Conservation (phyloP, 2,113 vertebrate species). For the Parus major region DNA sequence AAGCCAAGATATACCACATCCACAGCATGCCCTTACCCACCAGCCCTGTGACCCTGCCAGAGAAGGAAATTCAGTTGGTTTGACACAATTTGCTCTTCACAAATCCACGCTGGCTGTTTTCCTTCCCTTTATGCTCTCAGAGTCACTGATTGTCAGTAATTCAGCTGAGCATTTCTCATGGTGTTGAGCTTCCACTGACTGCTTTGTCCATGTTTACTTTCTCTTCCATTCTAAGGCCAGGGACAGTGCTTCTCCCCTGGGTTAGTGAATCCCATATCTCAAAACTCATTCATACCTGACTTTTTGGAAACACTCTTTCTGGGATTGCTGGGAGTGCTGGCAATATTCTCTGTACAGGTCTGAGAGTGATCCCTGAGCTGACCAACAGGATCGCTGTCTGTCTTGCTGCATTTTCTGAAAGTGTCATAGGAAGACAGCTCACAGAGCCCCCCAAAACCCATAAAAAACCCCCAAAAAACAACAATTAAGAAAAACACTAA, state of each 20-base stretch:
- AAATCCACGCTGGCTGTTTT: rapidly evolving
- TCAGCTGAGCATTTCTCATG: not conserved
- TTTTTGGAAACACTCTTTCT: not conserved
- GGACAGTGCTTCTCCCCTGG: not conserved
- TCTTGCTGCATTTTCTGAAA: not conserved
- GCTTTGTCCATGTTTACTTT: not conserved
- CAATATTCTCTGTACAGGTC: rapidly evolving
- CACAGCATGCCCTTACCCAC: not conserved
- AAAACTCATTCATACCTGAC: not conserved
- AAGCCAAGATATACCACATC: not conserved
- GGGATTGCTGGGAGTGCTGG: not conserved
- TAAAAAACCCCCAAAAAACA: rapidly evolving
- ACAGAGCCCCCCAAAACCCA: not conserved
- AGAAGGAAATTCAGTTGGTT: not conserved
- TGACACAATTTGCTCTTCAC: not conserved
- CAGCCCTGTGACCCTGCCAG: not conserved
- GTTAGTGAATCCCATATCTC: not conserved
- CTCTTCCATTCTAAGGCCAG: not conserved
- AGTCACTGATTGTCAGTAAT: not conserved
- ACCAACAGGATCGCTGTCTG: not conserved
- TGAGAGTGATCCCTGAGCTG: not conserved
- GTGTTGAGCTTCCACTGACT: not conserved
- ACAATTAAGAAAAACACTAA: not conserved
- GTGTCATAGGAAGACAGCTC: not conserved
- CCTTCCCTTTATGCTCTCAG: not conserved